Evolutionary conservation across 2,888 invertebrate genomes (phyloP).

Genomic region (Diloba caeruleocephala): DNA sequence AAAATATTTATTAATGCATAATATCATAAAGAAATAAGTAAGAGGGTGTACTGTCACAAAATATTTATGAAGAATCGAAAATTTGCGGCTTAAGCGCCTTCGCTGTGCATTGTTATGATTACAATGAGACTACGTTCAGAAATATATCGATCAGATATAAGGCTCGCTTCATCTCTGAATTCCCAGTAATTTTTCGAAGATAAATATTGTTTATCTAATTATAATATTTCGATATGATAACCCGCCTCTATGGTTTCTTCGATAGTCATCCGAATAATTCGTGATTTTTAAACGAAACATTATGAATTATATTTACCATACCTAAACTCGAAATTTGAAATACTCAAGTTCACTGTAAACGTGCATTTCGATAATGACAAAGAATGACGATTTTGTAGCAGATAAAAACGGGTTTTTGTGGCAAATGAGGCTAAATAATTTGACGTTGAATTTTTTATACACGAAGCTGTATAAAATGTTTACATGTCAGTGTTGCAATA

Average conservation of each 20-base stretch:
- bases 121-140: slow-evolving; percentile 27
- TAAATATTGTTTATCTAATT: slow-evolving; percentile 2
- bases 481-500: slow-evolving; percentile 4
- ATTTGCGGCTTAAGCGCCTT: slow-evolving; percentile 41
- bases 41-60: slow-evolving; percentile 18
- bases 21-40: slow-evolving; percentile 2
- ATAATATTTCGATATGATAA: slow-evolving; percentile 9
- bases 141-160: slow-evolving; percentile 6
- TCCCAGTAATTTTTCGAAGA: slow-evolving; percentile 13
- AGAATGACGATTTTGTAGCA: slow-evolving; percentile 34
- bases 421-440: slow-evolving; percentile 32
- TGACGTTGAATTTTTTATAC: background rate
- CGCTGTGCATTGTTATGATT: slow-evolving; percentile 53
- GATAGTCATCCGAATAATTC: slow-evolving; percentile 45
- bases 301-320: slow-evolving; percentile 17
- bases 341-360: slow-evolving; percentile 52
- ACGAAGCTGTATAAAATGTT: slow-evolving; percentile 9
- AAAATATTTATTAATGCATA: slow-evolving; percentile 1
- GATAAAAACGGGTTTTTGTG: slow-evolving; percentile 17
- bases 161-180: background rate
- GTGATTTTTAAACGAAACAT: slow-evolving; percentile 11
- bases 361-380: slow-evolving; percentile 56
- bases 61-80: slow-evolving; percentile 48
- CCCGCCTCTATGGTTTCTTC: slow-evolving; percentile 53
- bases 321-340: slow-evolving; percentile 51